These are phyloP conservation scores for Chelon auratus DNA, from an alignment of 2,797 vertebrate species.

Conservation along the genomic window DNA sequence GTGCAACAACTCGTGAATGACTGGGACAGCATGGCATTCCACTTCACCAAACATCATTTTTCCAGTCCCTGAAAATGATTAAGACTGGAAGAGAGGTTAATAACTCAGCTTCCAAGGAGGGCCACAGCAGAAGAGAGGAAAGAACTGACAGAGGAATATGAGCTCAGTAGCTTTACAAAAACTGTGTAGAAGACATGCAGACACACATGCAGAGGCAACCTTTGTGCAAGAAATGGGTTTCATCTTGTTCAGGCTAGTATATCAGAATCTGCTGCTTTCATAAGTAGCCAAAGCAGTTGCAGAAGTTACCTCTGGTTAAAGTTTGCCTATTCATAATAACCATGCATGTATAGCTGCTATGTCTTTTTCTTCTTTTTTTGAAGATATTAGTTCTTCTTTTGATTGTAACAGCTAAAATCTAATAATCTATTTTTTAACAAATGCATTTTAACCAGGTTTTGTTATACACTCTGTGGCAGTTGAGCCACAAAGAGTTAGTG, in stretches of 20 bases:
- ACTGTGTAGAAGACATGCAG: conserved; percentile 18
- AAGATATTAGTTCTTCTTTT: neutral
- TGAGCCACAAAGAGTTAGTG: too few species aligned
- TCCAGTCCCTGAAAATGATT: conserved; percentile 5
- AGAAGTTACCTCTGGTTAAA: neutral
- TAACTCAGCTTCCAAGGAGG: conserved; percentile 7
- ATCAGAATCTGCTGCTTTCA: neutral
- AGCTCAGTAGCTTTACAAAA: neutral
- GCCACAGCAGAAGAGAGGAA: neutral
- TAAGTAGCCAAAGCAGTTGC: neutral
- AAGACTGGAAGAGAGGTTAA: conserved; percentile 12
- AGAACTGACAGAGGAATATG: neutral
- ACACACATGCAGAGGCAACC: conserved; percentile 5
- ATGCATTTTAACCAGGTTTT: too few species aligned
- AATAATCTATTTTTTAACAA: neutral
- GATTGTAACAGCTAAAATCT: neutral
- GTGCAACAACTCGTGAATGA: neutral
- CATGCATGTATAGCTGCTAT: neutral
- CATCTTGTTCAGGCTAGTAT: conserved; percentile 24
- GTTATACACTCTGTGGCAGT: too few species aligned
- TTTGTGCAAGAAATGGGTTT: conserved; percentile 24
- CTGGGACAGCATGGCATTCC: neutral
- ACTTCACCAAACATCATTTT: conserved; percentile 7
- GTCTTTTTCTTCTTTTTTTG: too few species aligned
- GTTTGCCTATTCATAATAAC: neutral